Conservation (phyloP, 1,140 invertebrate species). For the Plectrocnemia conspersa region DNA sequence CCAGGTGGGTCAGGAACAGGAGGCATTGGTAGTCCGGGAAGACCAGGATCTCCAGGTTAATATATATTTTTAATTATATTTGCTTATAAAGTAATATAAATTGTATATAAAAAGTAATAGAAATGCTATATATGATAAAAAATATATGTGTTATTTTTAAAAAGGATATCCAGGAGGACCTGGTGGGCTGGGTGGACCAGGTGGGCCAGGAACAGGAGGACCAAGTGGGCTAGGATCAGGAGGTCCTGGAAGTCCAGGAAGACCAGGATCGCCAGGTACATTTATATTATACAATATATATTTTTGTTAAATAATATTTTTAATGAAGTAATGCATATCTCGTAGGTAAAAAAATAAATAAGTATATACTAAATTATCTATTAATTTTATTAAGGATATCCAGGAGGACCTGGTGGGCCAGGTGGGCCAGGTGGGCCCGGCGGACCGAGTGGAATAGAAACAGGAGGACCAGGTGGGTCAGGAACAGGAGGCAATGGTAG, state of each 20-base stretch:
- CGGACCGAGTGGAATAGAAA: neutral
- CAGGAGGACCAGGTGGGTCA: constrained; percentile 3
- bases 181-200: constrained; percentile 16
- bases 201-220: constrained; percentile 8
- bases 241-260: constrained; percentile 21
- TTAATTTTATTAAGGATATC: constrained; percentile 5
- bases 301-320: too few species aligned
- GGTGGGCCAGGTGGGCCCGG: constrained; percentile 14
- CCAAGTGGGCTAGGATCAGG: constrained; percentile 20
- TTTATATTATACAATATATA: too few species aligned
- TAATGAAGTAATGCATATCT: too few species aligned
- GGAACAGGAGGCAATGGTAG: neutral
- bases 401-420: constrained; percentile 21
- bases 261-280: constrained; percentile 13
- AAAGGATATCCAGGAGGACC: constrained; percentile 7
- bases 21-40: neutral
- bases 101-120: too few species aligned
- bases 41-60: constrained; percentile 4
- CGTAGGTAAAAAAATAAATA: neutral
- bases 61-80: too few species aligned
- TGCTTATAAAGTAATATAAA: neutral
- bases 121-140: too few species aligned
- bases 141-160: too few species aligned
- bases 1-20: constrained; percentile 17
- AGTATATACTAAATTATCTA: neutral